Evolutionary conservation across 2,113 vertebrate genomes (phyloP), one percentile per base, ranked within the genome.

Genomic region (Mesembrinibis cayennensis): DNA sequence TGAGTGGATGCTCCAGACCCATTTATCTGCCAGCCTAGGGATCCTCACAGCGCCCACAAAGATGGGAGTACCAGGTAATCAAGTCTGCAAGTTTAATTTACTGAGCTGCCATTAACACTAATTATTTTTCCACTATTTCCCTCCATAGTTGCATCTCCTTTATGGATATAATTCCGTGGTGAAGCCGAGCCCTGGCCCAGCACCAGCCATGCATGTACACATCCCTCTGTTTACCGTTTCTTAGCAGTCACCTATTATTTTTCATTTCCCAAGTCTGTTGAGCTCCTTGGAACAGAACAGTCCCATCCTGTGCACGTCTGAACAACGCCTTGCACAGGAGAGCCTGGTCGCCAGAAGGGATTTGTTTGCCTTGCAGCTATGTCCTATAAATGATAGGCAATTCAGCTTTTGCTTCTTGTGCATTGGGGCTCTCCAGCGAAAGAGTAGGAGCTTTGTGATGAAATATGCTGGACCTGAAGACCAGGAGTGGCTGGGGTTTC

Each of bases 251-350:
- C 45, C 23, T 67, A n/a, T 22, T 47, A n/a, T 62, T 94, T 95
- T 77, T 87, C 49, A 58, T 81, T 77, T 83, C 50, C 34, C 23
- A 42, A 42, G 50, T 42, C 65, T 56, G 29, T 44, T 77, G n/a
- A 38, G 53, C 9, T 92, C 59, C 36, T 83, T 62, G 53, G 49
- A 77, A 77, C 49, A 53, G 53, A 73, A 32, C 63, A 36, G 72
- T 71, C 53, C 42, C 0, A 0, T 86, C 40, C 62, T 40, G 47
- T 1, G 0, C 42, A 34, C 0, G 0, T 74, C n/a, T 77, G 77
- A 45, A 3, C 11, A 40, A 19, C 0, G 1, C 58, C 29, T 82
- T 2, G 1, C 40, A 10, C 20, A 12, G 34, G 36, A 69, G 34
- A 76, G 7, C 52, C 25, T 61, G 22, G 9, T 29, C 2, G 0